Base-by-base conservation (phyloP, 2,113 vertebrate species). In the Elaphurus davidianus region DNA sequence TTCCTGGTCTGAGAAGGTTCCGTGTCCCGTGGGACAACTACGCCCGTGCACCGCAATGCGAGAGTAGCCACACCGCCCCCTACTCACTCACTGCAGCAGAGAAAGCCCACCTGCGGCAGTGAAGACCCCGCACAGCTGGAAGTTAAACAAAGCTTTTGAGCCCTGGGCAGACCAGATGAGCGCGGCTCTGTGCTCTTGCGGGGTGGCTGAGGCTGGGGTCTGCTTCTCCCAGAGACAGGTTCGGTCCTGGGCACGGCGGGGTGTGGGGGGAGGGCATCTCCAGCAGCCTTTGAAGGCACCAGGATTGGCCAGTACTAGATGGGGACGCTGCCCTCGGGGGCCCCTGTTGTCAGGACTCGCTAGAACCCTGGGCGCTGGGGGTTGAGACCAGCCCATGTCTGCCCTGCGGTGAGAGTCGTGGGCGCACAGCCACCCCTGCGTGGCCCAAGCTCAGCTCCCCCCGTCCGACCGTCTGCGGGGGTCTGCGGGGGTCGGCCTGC, bases 401-500 rank as follows among this genome's bases (percentile, higher is more conserved):
- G 6, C 10, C 0, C 25, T 5, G 62, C 17, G 12, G 4, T 1
- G 30, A 55, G 74, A 6, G 55, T 28, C 4, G 1, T 0, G 23
- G 64, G 40, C 0, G 6, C 19, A 60, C 3, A 76, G 95, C 52
- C 88, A n/a, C 55, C 81, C 90, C 78, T 57, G 86, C 82, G 33
- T 85, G 16, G 64, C 90, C 45, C 36, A 1, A 91, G 78, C 85
- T n/a, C 0, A 21, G 95, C 90, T 94, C 96, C 96, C 86, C 40
- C 97, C 21, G 54, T 82, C 95, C 4, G 3, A 19, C 98, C 97
- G 97, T 97, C 98, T 99, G 98, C 96, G 5, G 11, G 9, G 47
- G 12, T 50, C 47, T 50, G 47, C 11, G 47, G 47, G 84, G 54
- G 0, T 15, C 14, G 87, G 23, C 74, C 15, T 28, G 81, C 16